Percentiles rank a stretch among this genome's conserved stretches.
Evolutionary conservation across 2,113 vertebrate genomes (phyloP).

Genomic region (Oryzias melastigma): DNA sequence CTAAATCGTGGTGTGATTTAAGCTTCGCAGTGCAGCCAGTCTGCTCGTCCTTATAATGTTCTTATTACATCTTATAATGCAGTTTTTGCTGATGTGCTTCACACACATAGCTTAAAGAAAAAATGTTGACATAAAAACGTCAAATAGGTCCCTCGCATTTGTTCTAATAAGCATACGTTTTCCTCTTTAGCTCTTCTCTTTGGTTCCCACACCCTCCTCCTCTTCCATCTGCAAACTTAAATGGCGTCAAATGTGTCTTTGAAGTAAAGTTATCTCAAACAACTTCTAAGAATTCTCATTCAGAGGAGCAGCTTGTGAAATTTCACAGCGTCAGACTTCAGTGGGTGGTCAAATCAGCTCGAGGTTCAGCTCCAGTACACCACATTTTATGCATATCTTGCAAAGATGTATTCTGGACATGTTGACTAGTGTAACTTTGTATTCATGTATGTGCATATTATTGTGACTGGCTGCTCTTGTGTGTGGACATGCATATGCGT

Average conservation of each 20-base stretch:
- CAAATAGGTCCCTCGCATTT: background rate
- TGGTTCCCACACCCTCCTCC: background rate
- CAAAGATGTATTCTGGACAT: slow-evolving; percentile 50
- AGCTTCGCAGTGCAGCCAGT: no score
- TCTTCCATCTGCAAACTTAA: slow-evolving; percentile 36
- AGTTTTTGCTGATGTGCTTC: no score
- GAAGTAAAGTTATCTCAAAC: slow-evolving; percentile 59
- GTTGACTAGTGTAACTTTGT: slow-evolving; percentile 36
- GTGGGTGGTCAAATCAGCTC: slow-evolving; percentile 44
- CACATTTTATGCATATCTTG: slow-evolving; percentile 34
- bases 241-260: slow-evolving; percentile 51
- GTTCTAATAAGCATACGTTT: slow-evolving; percentile 1
- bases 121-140: slow-evolving; percentile 12
- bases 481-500: slow-evolving; percentile 10
- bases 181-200: background rate
- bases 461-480: slow-evolving; percentile 14
- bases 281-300: slow-evolving; percentile 43
- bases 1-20: no score
- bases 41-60: no score
- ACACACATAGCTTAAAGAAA: no score
- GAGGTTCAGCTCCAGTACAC: slow-evolving; percentile 34
- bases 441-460: slow-evolving; percentile 44
- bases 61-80: no score
- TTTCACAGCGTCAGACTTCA: slow-evolving; percentile 50
- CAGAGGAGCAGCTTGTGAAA: slow-evolving; percentile 47